Evolutionary conservation across 2,888 invertebrate genomes (phyloP).

Genomic region (Nysson spinosus): DNA sequence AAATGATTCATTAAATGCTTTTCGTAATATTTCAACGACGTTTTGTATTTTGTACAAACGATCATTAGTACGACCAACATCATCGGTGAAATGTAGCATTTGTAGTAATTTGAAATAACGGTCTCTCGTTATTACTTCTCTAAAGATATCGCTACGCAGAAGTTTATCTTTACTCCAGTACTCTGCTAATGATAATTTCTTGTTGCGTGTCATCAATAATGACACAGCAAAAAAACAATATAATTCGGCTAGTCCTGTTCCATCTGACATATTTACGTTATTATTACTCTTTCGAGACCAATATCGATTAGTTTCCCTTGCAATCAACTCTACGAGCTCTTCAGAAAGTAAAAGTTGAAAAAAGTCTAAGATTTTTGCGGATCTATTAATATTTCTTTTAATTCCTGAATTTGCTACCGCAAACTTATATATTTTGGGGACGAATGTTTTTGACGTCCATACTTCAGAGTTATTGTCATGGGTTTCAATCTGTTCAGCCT

Average conservation of each 20-base stretch:
- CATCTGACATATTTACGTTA: constrained; percentile 10
- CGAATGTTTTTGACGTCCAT: constrained; percentile 30
- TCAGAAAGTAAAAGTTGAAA: constrained; percentile 33
- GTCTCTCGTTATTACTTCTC: too few species aligned
- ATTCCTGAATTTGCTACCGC: constrained; percentile 16
- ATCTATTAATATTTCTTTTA: constrained; percentile 22
- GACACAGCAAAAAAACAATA: constrained; percentile 28
- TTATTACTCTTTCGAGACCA: constrained; percentile 22
- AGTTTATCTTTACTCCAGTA: background rate
- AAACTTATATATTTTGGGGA: constrained; percentile 27
- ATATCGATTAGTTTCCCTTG: constrained; percentile 23
- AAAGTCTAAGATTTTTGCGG: constrained; percentile 24
- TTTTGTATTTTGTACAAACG: too few species aligned
- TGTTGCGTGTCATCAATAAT: constrained; percentile 16
- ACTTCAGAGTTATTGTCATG: constrained; percentile 22
- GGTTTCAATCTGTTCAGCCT: constrained; percentile 24
- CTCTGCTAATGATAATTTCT: background rate
- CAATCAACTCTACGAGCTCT: constrained; percentile 25
- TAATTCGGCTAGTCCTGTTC: constrained; percentile 22
- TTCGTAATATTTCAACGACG: too few species aligned
- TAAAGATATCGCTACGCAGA: too few species aligned
- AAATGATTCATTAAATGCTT: too few species aligned
- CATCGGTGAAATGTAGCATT: too few species aligned
- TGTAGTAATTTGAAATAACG: too few species aligned
- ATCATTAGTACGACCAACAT: too few species aligned